Conservation (phyloP, 2,888 invertebrate genomes). For the Sylvicola fuscatus region DNA sequence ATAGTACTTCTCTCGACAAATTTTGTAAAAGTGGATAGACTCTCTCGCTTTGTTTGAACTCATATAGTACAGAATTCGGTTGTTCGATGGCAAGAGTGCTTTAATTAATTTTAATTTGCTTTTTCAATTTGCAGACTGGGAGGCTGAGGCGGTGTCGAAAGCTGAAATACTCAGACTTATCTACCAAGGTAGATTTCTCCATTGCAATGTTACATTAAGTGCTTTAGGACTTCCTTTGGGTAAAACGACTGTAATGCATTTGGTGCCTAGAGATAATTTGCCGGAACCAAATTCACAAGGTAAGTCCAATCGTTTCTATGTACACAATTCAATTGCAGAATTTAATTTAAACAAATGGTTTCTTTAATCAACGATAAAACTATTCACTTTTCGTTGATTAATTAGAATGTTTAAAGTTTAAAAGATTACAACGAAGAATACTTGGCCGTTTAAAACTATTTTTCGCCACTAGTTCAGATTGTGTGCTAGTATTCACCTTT, state of each 20-base stretch:
- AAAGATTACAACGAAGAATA: too few species aligned
- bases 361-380: too few species aligned
- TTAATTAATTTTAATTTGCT: too few species aligned
- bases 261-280: slow-evolving; percentile 96
- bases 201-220: slow-evolving; percentile 96
- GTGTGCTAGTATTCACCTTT: too few species aligned
- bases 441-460: too few species aligned
- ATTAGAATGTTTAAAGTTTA: too few species aligned
- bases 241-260: slow-evolving; percentile 99
- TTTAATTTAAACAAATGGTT: neutral
- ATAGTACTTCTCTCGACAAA: too few species aligned
- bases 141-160: slow-evolving; percentile 83
- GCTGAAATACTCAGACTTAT: slow-evolving; percentile 97
- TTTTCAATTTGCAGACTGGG: slow-evolving; percentile 63
- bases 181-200: slow-evolving; percentile 98
- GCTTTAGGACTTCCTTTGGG: slow-evolving; percentile 92
- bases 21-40: neutral
- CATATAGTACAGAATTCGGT: neutral
- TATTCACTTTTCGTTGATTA: too few species aligned
- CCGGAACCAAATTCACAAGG: slow-evolving; percentile 98
- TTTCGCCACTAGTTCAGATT: too few species aligned
- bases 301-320: slow-evolving; percentile 20
- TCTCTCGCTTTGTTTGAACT: neutral
- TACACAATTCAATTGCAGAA: too few species aligned
- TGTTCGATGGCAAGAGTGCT: too few species aligned